These are phyloP conservation scores for Lacanobia wlatinum DNA, from an alignment of 2,888 invertebrate genomes.

Conservation along the genomic window DNA sequence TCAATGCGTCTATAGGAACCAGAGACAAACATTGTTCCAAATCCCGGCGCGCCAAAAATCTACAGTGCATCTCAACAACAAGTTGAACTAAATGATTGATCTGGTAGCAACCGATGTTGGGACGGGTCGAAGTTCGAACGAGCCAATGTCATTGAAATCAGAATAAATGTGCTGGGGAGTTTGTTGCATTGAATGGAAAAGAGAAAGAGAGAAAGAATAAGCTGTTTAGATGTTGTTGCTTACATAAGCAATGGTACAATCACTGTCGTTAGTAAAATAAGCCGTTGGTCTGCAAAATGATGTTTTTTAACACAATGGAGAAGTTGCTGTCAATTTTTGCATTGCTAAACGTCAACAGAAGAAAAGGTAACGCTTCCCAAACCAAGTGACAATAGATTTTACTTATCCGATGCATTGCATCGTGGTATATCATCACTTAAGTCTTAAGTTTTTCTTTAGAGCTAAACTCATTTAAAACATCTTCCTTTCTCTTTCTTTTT, in stretches of 20 bases:
- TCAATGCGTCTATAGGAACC: background rate
- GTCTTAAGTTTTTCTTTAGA: too few species aligned
- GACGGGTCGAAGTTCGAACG: slow-evolving; percentile 6
- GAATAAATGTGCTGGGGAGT: slow-evolving; percentile 29
- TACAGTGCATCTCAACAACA: slow-evolving; percentile 13
- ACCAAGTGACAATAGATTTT: too few species aligned
- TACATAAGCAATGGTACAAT: background rate
- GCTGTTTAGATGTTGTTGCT: background rate
- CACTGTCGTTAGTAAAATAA: background rate
- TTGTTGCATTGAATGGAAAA: background rate
- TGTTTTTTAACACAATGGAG: too few species aligned
- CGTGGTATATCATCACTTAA: too few species aligned
- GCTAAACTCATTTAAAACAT: too few species aligned
- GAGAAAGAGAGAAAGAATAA: background rate
- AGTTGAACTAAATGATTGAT: slow-evolving; percentile 42
- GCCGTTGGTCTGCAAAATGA: background rate
- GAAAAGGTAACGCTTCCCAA: too few species aligned
- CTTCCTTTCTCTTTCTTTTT: too few species aligned
- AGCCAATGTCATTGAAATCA: slow-evolving; percentile 23
- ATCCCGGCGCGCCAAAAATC: slow-evolving; percentile 3
- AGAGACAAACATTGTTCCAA: slow-evolving; percentile 1
- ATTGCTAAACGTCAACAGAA: too few species aligned
- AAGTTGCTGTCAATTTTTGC: too few species aligned
- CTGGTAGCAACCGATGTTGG: background rate
- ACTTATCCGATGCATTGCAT: too few species aligned